Base-by-base conservation (phyloP, 1,140 invertebrate species). In the Platorchestia sp. region DNA sequence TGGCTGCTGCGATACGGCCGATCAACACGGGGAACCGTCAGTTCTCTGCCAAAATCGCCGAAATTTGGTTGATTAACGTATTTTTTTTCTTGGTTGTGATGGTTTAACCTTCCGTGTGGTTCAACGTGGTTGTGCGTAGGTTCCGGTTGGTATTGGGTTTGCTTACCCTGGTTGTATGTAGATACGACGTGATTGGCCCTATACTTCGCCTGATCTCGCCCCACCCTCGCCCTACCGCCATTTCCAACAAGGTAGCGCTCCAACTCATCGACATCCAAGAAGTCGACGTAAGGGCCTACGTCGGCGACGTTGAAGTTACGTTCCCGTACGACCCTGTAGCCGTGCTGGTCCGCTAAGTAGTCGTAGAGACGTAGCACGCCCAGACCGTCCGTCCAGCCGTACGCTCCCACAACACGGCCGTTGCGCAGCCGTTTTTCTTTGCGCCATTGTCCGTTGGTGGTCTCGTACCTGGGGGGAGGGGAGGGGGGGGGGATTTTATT, bases 391-490 rank as follows among this genome's bases (percentile, higher is more conserved):
- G 99, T 98, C 98, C 98, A 98, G 10, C 98, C 98, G 96, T 97
- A 97, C 40, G 96, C 96, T 14, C 96, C 96, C 43, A 96, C 59
- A 75, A 96, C 96, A 16, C 95, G 95, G 19, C 96, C 96, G 86
- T 96, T 95, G 16, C 97, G 96, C 0, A 99, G 97, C 95, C 98
- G 97, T 97, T 98, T 98, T 97, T 99, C 98, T 97, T 99, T 99
- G 40, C 98, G 97, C 97, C 98, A 99, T 97, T 99, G 98, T 1
- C 98, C 98, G 97, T 98, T 99, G 96, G 98, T 98, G 0, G 98
- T 99, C 97, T 99, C 98, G 97, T 98, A 99, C 95, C 98, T 96
- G n/a, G 59, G 86, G 86, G 86, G 86, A n/a, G 86, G 86, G 16
- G 86, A n/a, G n/a, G n/a, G n/a, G n/a, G n/a, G n/a, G n/a, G n/a